phyloP scores from a whole-genome alignment of 2,888 invertebrate species.

The Clivina fossor region DNA sequence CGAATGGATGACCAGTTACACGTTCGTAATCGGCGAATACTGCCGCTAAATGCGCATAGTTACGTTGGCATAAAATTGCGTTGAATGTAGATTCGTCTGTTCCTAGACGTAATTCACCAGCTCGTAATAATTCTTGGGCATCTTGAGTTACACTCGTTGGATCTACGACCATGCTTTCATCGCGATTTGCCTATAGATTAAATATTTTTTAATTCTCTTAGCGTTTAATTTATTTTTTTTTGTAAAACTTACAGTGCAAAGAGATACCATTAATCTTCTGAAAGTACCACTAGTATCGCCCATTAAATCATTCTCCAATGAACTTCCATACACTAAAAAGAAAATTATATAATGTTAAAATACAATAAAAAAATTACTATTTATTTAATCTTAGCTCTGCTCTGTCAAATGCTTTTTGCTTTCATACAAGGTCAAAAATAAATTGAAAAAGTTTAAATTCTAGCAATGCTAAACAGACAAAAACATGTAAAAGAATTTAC shows the following conservation, averaged over 20 bases:
- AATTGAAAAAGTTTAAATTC: too few relatives aligned
- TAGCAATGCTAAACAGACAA: too few relatives aligned
- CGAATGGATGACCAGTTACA: slow-evolving; percentile 76
- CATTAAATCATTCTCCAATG: slow-evolving; percentile 79
- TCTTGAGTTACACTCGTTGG: slow-evolving; percentile 73
- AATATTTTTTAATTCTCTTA: slow-evolving; percentile 14
- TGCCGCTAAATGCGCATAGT: slow-evolving; percentile 63
- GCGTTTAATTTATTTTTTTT: background rate
- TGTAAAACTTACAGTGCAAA: slow-evolving; percentile 67
- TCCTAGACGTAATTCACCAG: slow-evolving; percentile 71
- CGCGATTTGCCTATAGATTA: slow-evolving; percentile 66
- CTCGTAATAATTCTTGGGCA: slow-evolving; percentile 76
- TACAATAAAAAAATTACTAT: too few relatives aligned
- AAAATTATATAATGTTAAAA: slow-evolving; percentile 37
- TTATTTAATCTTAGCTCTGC: too few relatives aligned
- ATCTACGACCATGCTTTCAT: slow-evolving; percentile 78
- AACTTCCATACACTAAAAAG: slow-evolving; percentile 72
- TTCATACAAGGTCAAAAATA: too few relatives aligned
- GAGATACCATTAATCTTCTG: slow-evolving; percentile 82
- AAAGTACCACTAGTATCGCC: slow-evolving; percentile 92
- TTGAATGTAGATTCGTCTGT: slow-evolving; percentile 89
- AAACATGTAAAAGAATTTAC: too few relatives aligned
- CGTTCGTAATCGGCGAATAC: slow-evolving; percentile 67
- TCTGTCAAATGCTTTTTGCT: too few relatives aligned
- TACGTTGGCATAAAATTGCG: slow-evolving; percentile 78